Evolutionary conservation across 92 coral and sea anemone genomes (phyloP), one percentile per base, ranked within the genome.

Genomic region (Parazoanthus swiftii): DNA sequence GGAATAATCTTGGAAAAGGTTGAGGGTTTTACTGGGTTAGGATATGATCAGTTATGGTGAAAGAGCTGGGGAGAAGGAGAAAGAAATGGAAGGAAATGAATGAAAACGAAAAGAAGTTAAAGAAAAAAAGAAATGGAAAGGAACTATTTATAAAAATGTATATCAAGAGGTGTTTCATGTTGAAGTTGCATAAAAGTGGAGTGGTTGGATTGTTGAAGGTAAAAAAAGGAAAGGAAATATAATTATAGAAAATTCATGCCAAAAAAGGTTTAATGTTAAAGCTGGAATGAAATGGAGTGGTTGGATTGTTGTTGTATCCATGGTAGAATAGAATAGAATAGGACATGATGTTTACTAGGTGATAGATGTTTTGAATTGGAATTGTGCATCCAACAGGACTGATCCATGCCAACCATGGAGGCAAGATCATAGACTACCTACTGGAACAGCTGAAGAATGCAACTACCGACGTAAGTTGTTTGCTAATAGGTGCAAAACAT

Each of bases 321-420:
- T 63, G 26, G 26, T 3, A 63, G 18, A 63, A 23, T 63, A 63
- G 18, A 63, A 23, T 63, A 21, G 26, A 63, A 23, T 18, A 63
- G 70, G n/a, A 63, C 25, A 21, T 0, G 70, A 63, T 63, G 70
- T 63, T 9, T 63, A 20, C 70, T 21, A 15, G 66, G 8, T 13
- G 9, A 58, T 58, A 11, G 66, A 15, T 58, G 1, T 58, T 14
- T 58, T 58, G 16, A 3, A 48, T 48, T 48, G 51, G 51, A 10
- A 54, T 54, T 54, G 59, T 54, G 14, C 0, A 35, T 59, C 66
- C 67, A 44, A 29, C 92, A 95, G 98, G 98, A 74, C 85, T 95
- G 43, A 95, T 95, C 85, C 98, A 96, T 90, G 98, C 97, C 6
- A 96, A 96, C 90, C 99, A 96, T 85, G 99, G 98, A 56, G 98